Base-by-base conservation (phyloP, 2,888 invertebrate species). In the Bellardia bayeri region DNA sequence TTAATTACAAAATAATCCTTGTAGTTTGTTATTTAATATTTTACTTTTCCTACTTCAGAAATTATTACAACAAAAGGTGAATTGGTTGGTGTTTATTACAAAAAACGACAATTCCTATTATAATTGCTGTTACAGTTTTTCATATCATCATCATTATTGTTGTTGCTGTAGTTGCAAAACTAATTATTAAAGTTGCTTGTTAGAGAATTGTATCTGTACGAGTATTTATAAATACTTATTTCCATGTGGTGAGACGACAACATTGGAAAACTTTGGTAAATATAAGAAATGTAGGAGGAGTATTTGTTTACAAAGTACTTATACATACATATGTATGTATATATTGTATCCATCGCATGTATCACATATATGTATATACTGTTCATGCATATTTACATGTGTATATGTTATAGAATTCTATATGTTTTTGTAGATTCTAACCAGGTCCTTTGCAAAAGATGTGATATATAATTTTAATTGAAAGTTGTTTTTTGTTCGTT, bases 401-500 rank as follows among this genome's bases (percentile, higher is more conserved):
- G 1, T 40, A 3, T 40, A 7, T 40, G n/a, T 37, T 23, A 14
- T 54, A 37, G 1, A 63, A n/a, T 61, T 63, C 13, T 37, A 14
- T 63, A 61, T 63, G 9, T 30, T 13, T 23, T 11, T 23, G 6
- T 11, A 66, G 8, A 68, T 58, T n/a, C 2, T 33, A 61, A 42
- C 51, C 37, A 72, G 30, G 45, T 33, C 30, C 30, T 74, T 79
- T 80, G 82, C 58, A n/a, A 58, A 58, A 56, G n/a, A 80, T 56
- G 79, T 58, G 49, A 45, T 49, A 68, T 68, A 82, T 54, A 82
- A 82, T 61, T 82, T 69, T 75, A 76, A 76, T 75, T 82, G 75
- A 76, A 82, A 75, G 13, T 74, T 54, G 64, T 81, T 82, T 14
- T 23, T 64, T 74, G 23, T 56, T 64, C 45, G 42, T 40, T 58